Percentiles rank a stretch among this genome's conserved stretches.
Conservation (phyloP, 64 coral and sea anemone species). For the Montipora foliosa region DNA sequence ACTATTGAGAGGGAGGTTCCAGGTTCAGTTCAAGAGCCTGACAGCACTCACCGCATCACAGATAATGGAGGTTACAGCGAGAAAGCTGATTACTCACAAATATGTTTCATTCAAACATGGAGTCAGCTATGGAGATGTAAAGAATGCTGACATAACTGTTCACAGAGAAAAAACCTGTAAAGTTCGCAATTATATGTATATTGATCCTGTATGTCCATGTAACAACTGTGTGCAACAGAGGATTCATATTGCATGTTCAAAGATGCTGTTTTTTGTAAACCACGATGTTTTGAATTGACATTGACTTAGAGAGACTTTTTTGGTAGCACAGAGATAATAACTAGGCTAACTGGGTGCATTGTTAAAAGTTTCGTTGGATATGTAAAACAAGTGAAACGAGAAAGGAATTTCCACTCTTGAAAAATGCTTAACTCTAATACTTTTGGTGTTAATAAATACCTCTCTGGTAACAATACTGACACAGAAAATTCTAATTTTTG, state of each 20-base stretch:
- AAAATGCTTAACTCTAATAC: too few relatives aligned
- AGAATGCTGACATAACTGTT: background rate
- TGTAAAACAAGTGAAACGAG: background rate
- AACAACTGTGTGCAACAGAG: background rate
- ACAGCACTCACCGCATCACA: background rate
- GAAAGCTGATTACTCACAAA: background rate
- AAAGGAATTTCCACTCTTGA: too few relatives aligned
- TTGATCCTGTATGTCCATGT: background rate
- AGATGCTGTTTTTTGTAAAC: background rate
- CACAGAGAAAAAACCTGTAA: background rate
- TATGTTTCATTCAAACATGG: slow-evolving; percentile 11
- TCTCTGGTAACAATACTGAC: background rate
- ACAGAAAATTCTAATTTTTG: background rate
- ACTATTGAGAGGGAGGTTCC: slow-evolving; percentile 1
- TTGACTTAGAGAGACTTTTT: background rate
- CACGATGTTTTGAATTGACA: background rate
- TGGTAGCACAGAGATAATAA: too few relatives aligned
- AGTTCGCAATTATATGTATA: background rate
- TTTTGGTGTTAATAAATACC: background rate
- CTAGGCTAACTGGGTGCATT: background rate
- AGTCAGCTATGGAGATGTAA: background rate
- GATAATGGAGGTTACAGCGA: background rate
- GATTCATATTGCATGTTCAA: background rate
- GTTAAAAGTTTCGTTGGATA: background rate
- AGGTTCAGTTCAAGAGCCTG: background rate